Conservation (phyloP, 2,113 vertebrate genomes). For the Triplophysa siluroides region DNA sequence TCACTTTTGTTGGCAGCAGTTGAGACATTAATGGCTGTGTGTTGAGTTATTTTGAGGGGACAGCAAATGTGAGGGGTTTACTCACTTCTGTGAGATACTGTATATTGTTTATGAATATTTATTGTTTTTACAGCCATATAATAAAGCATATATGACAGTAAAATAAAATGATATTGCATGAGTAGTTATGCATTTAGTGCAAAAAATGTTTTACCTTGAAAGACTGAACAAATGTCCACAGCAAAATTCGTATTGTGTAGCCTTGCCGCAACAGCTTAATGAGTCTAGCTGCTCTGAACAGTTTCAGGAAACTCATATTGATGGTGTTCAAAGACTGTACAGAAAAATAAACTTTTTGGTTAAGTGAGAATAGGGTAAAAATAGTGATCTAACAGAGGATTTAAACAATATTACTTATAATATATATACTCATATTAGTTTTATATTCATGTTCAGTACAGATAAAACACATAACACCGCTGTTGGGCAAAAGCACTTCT, state of each 20-base stretch:
- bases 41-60: too few species aligned
- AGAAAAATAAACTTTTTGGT: slow-evolving; percentile 35
- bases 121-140: neutral
- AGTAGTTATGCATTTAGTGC: too few species aligned
- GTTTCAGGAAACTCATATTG: slow-evolving; percentile 99
- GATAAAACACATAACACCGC: too few species aligned
- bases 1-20: too few species aligned
- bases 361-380: slow-evolving; percentile 12
- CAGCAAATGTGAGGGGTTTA: too few species aligned
- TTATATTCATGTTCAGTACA: neutral
- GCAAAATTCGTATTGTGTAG: slow-evolving; percentile 96
- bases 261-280: slow-evolving; percentile 97
- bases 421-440: too few species aligned
- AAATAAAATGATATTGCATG: too few species aligned
- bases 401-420: too few species aligned
- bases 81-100: too few species aligned
- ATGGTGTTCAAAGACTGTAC: slow-evolving; percentile 85
- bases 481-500: too few species aligned
- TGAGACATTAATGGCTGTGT: too few species aligned
- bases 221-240: slow-evolving; percentile 98
- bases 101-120: too few species aligned
- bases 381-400: slow-evolving; percentile 31
- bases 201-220: slow-evolving; percentile 83
- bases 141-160: neutral
- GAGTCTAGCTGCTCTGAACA: slow-evolving; percentile 92